Evolutionary conservation across 2,888 invertebrate genomes (phyloP).

Genomic region (Drosophila anomalipes): DNA sequence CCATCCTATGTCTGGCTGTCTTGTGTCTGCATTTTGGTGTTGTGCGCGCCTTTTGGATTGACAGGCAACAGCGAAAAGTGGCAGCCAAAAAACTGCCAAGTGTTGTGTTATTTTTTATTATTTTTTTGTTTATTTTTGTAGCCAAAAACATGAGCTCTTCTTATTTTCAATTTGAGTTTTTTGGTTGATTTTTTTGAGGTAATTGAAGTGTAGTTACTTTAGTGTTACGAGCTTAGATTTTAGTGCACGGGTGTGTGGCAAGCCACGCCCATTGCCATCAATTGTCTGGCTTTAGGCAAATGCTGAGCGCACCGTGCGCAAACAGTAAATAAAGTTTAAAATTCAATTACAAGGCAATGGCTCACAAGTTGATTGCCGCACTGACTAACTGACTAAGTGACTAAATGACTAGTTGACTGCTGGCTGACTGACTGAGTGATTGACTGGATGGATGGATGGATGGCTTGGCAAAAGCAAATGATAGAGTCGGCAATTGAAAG

Average conservation of each 20-base stretch:
- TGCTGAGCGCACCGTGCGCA: conserved; percentile 45
- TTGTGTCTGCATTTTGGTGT: conserved; percentile 51
- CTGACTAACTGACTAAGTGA: conserved; percentile 16
- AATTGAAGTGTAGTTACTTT: conserved; percentile 76
- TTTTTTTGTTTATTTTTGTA: conserved; percentile 36
- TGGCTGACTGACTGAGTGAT: conserved; percentile 26
- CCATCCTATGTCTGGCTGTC: not conserved
- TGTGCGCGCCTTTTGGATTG: conserved; percentile 71
- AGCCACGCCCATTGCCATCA: conserved; percentile 39
- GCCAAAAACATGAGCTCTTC: conserved; percentile 30
- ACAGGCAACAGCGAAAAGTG: conserved; percentile 68
- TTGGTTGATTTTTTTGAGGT: conserved; percentile 45
- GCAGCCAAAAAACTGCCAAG: conserved; percentile 53
- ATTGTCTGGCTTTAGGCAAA: conserved; percentile 64
- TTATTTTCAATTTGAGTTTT: conserved; percentile 17
- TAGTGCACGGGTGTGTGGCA: conserved; percentile 10
- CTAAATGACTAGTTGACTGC: conserved; percentile 17
- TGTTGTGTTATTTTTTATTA: conserved; percentile 56
- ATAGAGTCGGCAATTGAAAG: conserved; percentile 49
- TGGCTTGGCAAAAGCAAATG: conserved; percentile 58
- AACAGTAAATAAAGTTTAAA: conserved; percentile 80
- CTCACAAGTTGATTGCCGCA: conserved; percentile 73
- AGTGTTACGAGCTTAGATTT: conserved; percentile 34
- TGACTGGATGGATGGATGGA: conserved; percentile 29
- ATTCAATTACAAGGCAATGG: conserved; percentile 79